These are phyloP conservation scores for Pinctada fucata DNA, from an alignment of 2,888 invertebrate species.

Conservation along the genomic window DNA sequence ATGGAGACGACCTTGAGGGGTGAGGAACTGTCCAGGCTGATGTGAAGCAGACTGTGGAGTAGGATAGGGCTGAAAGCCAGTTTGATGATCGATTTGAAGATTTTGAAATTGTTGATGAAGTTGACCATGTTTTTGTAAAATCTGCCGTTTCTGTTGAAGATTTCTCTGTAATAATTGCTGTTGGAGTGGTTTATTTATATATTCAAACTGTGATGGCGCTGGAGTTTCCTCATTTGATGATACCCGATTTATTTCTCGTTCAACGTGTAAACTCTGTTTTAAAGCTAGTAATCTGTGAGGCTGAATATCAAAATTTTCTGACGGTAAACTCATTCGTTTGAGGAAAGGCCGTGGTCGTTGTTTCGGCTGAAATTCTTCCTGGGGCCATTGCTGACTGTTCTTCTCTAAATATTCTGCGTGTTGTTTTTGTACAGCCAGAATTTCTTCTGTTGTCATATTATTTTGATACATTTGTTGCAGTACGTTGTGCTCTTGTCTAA, in stretches of 20 bases:
- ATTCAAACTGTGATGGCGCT: slow-evolving; percentile 42
- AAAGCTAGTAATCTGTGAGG: slow-evolving; percentile 75
- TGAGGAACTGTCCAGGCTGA: slow-evolving; percentile 6
- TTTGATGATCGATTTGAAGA: slow-evolving; percentile 77
- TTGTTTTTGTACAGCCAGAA: slow-evolving; percentile 46
- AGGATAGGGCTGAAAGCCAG: slow-evolving; percentile 28
- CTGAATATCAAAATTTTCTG: slow-evolving; percentile 74
- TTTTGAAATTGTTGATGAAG: slow-evolving; percentile 80
- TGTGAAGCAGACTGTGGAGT: slow-evolving; percentile 13
- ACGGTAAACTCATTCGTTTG: slow-evolving; percentile 75
- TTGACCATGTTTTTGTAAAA: slow-evolving; percentile 86
- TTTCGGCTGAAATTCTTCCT: slow-evolving; percentile 59
- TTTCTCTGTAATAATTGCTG: slow-evolving; percentile 89
- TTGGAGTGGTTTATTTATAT: slow-evolving; percentile 80
- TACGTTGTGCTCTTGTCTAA: slow-evolving; percentile 79
- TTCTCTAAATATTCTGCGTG: slow-evolving; percentile 50
- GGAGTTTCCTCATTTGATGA: slow-evolving; percentile 52
- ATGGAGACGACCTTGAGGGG: slow-evolving; percentile 11
- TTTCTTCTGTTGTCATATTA: slow-evolving; percentile 49
- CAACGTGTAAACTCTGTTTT: slow-evolving; percentile 75
- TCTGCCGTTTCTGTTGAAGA: slow-evolving; percentile 88
- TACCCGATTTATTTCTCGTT: slow-evolving; percentile 71
- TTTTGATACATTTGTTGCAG: slow-evolving; percentile 57
- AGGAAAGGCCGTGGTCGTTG: slow-evolving; percentile 66
- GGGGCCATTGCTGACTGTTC: slow-evolving; percentile 58